Conservation (phyloP, 2,888 invertebrate genomes). For the Brenthis ino region DNA sequence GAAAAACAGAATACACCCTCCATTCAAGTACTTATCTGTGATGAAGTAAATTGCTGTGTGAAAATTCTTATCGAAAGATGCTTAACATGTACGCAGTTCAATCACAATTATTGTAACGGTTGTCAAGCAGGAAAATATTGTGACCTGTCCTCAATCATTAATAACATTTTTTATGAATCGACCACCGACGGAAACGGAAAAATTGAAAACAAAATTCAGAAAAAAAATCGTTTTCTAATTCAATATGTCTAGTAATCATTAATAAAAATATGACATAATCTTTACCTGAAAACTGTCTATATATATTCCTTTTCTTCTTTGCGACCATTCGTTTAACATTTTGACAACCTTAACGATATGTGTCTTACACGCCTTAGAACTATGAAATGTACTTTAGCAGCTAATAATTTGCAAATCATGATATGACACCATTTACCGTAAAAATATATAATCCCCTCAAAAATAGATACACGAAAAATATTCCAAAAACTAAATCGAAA, state of each 20-base stretch:
- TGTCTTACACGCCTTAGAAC: conserved; percentile 60
- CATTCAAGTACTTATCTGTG: conserved; percentile 48
- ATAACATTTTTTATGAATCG: conserved; percentile 17
- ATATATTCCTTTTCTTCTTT: conserved; percentile 64
- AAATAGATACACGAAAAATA: conserved; percentile 79
- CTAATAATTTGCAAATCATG: conserved; percentile 73
- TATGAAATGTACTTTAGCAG: conserved; percentile 53
- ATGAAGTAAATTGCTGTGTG: conserved; percentile 57
- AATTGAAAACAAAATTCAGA: conserved; percentile 1
- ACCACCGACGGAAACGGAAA: conserved; percentile 1
- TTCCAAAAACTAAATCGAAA: conserved; percentile 75
- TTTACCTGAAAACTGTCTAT: conserved; percentile 69
- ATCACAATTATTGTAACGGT: conserved; percentile 61
- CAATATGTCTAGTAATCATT: not conserved
- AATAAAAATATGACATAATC: not conserved
- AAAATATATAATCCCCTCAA: conserved; percentile 79
- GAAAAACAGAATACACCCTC: not conserved
- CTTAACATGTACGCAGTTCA: conserved; percentile 61
- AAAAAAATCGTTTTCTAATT: not conserved
- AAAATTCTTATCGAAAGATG: conserved; percentile 56
- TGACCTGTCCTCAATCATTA: conserved; percentile 26
- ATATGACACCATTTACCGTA: conserved; percentile 73
- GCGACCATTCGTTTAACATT: conserved; percentile 80
- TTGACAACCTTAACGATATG: conserved; percentile 60
- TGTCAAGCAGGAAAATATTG: conserved; percentile 30